Percentiles rank a stretch among this genome's conserved stretches.
Evolutionary conservation across 2,888 invertebrate genomes (phyloP).

Genomic region (Synergus gifuensis): DNA sequence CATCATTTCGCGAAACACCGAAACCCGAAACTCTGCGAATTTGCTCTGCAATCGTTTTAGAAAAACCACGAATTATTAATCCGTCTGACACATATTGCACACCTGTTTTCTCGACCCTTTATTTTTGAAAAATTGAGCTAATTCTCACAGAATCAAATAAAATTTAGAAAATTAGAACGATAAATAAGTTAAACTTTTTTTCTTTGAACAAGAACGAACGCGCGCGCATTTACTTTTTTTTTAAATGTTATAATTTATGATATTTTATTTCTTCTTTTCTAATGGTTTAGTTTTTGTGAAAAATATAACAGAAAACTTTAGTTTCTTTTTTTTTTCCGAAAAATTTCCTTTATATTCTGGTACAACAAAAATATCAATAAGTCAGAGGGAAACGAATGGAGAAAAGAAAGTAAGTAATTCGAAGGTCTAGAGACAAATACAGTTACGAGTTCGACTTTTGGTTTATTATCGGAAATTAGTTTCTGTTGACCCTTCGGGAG

Average conservation of each 20-base stretch:
- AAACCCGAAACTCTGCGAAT: background rate
- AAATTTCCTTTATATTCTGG: background rate
- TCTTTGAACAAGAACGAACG: too few species aligned
- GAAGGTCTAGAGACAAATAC: background rate
- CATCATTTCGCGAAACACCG: conserved; percentile 43
- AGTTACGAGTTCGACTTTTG: background rate
- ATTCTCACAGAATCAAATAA: too few species aligned
- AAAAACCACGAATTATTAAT: background rate
- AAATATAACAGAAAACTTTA: too few species aligned
- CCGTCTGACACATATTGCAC: background rate
- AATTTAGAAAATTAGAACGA: too few species aligned
- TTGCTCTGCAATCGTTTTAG: background rate
- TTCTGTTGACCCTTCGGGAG: background rate
- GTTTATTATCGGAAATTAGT: background rate
- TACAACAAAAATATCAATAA: background rate
- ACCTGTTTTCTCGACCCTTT: background rate
- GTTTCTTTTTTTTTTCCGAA: too few species aligned
- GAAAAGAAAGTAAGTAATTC: background rate
- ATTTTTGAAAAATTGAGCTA: too few species aligned
- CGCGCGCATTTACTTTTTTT: too few species aligned
- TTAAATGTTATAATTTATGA: too few species aligned
- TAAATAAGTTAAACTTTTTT: too few species aligned
- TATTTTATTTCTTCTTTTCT: too few species aligned
- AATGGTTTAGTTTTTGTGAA: too few species aligned
- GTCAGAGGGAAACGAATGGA: background rate